Evolutionary conservation across 35 echinoderm and acorn worm genomes (phyloP).

Genomic region (Nesometra sesokonis): DNA sequence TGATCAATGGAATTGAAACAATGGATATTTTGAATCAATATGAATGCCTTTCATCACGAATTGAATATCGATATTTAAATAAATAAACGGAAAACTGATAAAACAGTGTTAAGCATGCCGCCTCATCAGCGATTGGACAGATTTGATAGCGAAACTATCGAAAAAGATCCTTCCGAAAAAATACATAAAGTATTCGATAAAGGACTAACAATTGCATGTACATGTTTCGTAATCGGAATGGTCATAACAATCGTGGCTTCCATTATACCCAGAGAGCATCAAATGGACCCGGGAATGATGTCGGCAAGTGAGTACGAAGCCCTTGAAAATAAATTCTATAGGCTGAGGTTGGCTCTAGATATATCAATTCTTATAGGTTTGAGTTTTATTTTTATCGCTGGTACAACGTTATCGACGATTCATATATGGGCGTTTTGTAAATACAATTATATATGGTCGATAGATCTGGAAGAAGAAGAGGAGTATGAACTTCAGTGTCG

Average conservation of each 20-base stretch:
- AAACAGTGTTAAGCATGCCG: too few relatives aligned
- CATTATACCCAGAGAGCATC: not conserved
- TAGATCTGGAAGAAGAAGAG: not conserved
- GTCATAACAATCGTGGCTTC: not conserved
- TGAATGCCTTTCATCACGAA: too few relatives aligned
- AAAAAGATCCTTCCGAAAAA: not conserved
- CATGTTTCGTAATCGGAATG: not conserved
- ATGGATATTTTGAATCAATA: too few relatives aligned
- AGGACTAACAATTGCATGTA: not conserved
- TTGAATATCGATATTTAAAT: too few relatives aligned
- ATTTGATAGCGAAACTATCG: not conserved
- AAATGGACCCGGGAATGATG: not conserved
- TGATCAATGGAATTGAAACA: too few relatives aligned
- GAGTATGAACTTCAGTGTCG: not conserved
- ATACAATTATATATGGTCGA: not conserved
- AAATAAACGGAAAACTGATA: too few relatives aligned
- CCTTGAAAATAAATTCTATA: not conserved
- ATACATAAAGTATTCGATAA: not conserved
- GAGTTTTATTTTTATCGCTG: not conserved
- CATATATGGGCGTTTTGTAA: not conserved
- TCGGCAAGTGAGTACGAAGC: not conserved
- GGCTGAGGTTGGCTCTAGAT: not conserved
- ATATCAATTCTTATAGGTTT: not conserved
- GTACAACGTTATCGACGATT: not conserved
- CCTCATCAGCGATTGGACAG: not conserved